phyloP scores from a whole-genome alignment of 2,888 invertebrate genomes.

The Agrochola litura region DNA sequence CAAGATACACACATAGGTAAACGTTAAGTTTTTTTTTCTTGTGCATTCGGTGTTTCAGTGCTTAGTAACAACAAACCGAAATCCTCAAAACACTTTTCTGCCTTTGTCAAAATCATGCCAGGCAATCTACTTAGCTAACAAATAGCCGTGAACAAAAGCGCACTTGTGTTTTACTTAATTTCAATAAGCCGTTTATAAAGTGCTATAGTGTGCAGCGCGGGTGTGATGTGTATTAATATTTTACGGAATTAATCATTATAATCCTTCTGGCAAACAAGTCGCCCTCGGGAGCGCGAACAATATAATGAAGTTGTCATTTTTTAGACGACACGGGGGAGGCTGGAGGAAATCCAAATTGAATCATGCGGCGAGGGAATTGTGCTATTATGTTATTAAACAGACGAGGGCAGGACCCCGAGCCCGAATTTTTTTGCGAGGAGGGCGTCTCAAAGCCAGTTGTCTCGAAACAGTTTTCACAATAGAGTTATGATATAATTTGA shows the following conservation, averaged over 20 bases:
- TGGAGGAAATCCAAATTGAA: constrained; percentile 93
- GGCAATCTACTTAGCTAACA: constrained; percentile 62
- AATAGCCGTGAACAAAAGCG: constrained; percentile 80
- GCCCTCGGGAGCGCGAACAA: constrained; percentile 88
- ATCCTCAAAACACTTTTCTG: constrained; percentile 1
- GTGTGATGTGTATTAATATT: constrained; percentile 90
- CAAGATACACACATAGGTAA: too few relatives aligned
- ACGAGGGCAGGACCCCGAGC: constrained; percentile 90
- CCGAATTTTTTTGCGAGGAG: constrained; percentile 85
- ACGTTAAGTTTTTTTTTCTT: neutral
- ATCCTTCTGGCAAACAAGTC: constrained; percentile 90
- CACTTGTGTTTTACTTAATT: constrained; percentile 81
- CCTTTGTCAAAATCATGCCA: neutral
- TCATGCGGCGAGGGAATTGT: constrained; percentile 92
- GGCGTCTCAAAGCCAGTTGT: constrained; percentile 88
- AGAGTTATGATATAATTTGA: constrained; percentile 91
- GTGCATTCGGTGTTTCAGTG: neutral
- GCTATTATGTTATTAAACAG: constrained; percentile 93
- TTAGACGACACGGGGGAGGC: constrained; percentile 89
- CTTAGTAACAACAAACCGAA: neutral
- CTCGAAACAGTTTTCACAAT: constrained; percentile 88
- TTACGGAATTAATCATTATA: constrained; percentile 90
- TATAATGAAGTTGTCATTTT: constrained; percentile 91
- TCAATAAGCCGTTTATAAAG: constrained; percentile 83
- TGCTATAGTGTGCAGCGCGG: constrained; percentile 86